Base-by-base conservation (phyloP, 2,113 vertebrate species). In the Scytalopus superciliaris region DNA sequence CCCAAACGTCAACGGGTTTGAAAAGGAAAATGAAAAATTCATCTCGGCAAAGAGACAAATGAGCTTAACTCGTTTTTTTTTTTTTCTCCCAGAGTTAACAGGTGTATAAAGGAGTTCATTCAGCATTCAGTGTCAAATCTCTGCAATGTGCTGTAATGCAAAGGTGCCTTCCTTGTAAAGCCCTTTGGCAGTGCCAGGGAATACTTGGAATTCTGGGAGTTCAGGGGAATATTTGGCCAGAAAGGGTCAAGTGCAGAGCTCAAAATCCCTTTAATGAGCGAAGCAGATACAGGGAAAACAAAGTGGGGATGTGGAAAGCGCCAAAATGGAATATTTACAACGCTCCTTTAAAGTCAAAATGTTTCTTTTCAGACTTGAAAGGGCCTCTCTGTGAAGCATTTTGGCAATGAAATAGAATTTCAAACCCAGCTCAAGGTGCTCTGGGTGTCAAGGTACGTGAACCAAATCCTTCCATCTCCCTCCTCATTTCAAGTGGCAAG, bases 21-120 rank as follows among this genome's bases (percentile, higher is more conserved):
- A 89, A 77, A 94, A 60, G 88, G 57, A 94, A 77, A 94, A 96
- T 88, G 90, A 93, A 85, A 94, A 87, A 93, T 93, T 93, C 69
- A 90, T 93, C 87, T 40, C 7, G 2, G 14, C 69, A 70, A 96
- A 59, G 91, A 92, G 62, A 93, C 82, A 96, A 97, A 96, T 85
- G 78, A 96, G 47, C 66, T 93, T 72, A 72, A 89, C 63, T 95
- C 25, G 14, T 94, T 89, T 80, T 63, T 95, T 94, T 67, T 94
- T 89, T 80, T 63, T 95, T 94, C 70, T 39, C 47, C 79, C 49
- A 27, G 55, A 78, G 37, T 95, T 96, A 96, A 96, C 74, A 95
- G 62, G 55, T 72, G 74, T 66, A 85, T 91, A 88, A 92, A 66
- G 79, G 49, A 30, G 78, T 93, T 94, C 93, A 85, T 93, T 87